Percentiles rank a stretch among this genome's conserved stretches.
These are phyloP conservation scores for Gymnarchus niloticus DNA, from an alignment of 2,113 vertebrate genomes.

Conservation along the genomic window DNA sequence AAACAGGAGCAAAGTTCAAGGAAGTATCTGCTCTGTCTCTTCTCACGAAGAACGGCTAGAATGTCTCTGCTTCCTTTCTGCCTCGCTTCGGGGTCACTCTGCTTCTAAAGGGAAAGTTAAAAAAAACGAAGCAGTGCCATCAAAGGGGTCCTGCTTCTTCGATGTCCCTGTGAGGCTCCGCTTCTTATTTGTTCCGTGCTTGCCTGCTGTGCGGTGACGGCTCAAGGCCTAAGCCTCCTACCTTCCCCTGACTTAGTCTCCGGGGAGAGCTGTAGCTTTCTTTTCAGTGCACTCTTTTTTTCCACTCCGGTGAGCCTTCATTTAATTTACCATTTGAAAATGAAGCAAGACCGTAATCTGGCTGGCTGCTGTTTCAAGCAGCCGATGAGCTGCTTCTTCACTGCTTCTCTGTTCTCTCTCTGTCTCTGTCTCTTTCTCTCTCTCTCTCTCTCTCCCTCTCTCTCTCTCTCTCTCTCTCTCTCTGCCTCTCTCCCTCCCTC, in stretches of 20 bases:
- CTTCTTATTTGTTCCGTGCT: conserved; percentile 51
- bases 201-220: conserved; percentile 54
- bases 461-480: conserved; percentile 19
- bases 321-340: conserved; percentile 38
- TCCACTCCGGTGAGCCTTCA: conserved; percentile 43
- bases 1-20: conserved; percentile 39
- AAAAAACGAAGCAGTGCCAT: neutral
- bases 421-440: neutral
- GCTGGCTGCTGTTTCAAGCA: conserved; percentile 37
- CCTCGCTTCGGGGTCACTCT: conserved; percentile 19
- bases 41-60: conserved; percentile 33
- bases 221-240: conserved; percentile 50
- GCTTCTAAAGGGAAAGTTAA: neutral
- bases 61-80: conserved; percentile 24
- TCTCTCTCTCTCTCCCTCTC: conserved; percentile 18
- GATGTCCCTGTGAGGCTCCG: conserved; percentile 31
- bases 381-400: conserved; percentile 24
- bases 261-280: conserved; percentile 34
- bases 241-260: conserved; percentile 38
- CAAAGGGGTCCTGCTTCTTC: conserved; percentile 27
- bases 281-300: conserved; percentile 3
- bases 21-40: conserved; percentile 42
- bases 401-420: conserved; percentile 1
- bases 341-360: conserved; percentile 29
- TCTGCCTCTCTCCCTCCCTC: conserved; percentile 22